A percentile compares a stretch with the other conserved stretches of the same genome.
Conservation (phyloP, 2,888 invertebrate genomes). For the Polyploca ridens region DNA sequence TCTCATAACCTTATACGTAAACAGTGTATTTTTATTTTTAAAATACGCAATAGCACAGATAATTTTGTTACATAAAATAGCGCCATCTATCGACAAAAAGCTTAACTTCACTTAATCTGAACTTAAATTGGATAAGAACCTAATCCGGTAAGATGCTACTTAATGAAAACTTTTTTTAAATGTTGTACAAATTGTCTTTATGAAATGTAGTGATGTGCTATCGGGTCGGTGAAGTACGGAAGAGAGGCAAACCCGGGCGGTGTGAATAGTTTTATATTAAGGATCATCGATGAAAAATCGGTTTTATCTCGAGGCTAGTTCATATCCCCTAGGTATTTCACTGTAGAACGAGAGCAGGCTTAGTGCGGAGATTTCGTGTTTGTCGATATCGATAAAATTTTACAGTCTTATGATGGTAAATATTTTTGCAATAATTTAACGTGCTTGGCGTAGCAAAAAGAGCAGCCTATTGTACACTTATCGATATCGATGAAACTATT, state of each 20-base stretch:
- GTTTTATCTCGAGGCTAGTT: conserved; percentile 65
- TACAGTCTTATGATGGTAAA: too few relatives aligned
- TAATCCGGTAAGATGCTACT: neutral
- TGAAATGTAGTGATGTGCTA: neutral
- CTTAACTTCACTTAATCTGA: neutral
- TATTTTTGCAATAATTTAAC: too few relatives aligned
- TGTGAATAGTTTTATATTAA: conserved; percentile 74
- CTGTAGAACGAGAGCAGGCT: conserved; percentile 33
- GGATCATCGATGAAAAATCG: conserved; percentile 66
- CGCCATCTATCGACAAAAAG: conserved; percentile 6
- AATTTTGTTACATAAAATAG: neutral
- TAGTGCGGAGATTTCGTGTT: conserved; percentile 20
- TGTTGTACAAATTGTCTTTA: neutral
- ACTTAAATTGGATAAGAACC: neutral
- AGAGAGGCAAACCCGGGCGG: conserved; percentile 38
- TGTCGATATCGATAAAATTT: conserved; percentile 15
- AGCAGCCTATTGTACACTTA: neutral
- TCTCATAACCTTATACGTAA: neutral
- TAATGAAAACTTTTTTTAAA: too few relatives aligned
- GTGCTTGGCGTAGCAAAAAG: neutral
- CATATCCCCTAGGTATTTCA: conserved; percentile 42
- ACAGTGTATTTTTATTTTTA: neutral
- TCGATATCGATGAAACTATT: conserved; percentile 5
- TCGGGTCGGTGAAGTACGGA: conserved; percentile 8
- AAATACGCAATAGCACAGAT: neutral